Conservation (phyloP, 2,113 vertebrate genomes). For the Notarius quadriscutis region DNA sequence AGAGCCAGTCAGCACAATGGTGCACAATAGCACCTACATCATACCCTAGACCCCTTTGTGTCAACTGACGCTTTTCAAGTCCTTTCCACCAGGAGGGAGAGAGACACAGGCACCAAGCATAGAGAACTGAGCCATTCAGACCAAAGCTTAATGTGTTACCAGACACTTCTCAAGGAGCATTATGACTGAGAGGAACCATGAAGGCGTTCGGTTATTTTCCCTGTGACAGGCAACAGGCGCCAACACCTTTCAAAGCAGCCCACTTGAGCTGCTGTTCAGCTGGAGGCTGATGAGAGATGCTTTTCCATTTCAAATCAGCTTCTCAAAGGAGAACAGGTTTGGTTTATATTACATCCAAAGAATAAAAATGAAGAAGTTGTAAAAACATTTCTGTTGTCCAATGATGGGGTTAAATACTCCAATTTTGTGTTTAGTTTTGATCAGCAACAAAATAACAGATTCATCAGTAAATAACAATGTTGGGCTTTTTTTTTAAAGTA, state of each 20-base stretch:
- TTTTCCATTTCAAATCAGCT: neutral
- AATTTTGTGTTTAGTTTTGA: neutral
- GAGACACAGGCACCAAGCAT: slow-evolving; percentile 9
- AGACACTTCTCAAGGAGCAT: slow-evolving; percentile 29
- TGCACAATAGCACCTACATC: slow-evolving; percentile 26
- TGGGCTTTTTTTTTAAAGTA: neutral
- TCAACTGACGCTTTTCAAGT: slow-evolving; percentile 2
- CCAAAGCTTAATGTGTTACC: slow-evolving; percentile 35
- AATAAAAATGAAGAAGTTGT: neutral
- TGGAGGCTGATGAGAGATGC: slow-evolving; percentile 1
- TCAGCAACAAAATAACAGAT: neutral
- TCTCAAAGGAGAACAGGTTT: neutral
- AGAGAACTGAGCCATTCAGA: slow-evolving; percentile 21
- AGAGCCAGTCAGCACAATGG: slow-evolving; percentile 9
- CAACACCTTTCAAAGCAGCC: slow-evolving; percentile 28
- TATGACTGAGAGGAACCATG: slow-evolving; percentile 11
- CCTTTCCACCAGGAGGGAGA: slow-evolving; percentile 11
- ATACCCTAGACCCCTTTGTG: slow-evolving; percentile 26
- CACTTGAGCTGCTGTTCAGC: slow-evolving; percentile 10
- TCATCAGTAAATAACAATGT: neutral
- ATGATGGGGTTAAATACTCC: neutral
- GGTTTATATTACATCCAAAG: neutral
- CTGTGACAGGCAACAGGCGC: slow-evolving; percentile 23
- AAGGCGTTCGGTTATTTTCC: slow-evolving; percentile 12
- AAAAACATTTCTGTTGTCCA: neutral